Evolutionary conservation across 2,888 invertebrate species (phyloP), one percentile per base, ranked within the genome.

Genomic region (Pegoplata infirma): DNA sequence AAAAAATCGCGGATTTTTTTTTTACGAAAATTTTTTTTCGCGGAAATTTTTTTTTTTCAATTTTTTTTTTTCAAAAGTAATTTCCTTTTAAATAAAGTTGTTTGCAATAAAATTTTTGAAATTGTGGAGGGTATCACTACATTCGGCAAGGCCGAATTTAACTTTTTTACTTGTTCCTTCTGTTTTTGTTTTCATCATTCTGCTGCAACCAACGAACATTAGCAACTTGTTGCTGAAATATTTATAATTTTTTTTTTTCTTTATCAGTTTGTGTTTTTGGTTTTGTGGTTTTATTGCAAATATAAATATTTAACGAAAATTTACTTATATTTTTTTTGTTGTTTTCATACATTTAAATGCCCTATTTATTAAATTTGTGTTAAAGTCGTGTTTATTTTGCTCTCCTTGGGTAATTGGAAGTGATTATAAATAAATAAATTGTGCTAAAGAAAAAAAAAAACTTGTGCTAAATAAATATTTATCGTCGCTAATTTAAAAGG

Each of bases 181-280:
- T n/a, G n/a, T n/a, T n/a, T n/a, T n/a, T n/a, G n/a, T n/a, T n/a
- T n/a, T n/a, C n/a, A n/a, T n/a, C n/a, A 58, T 67, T 75, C 55
- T 75, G 68, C 68, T n/a, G n/a, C n/a, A n/a, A n/a, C n/a, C n/a
- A n/a, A n/a, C n/a, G n/a, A 68, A 69, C 28, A 49, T 58, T 47
- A 68, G 61, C 36, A 67, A 55, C 36, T 61, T 69, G 49, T 63
- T 40, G 47, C 10, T 63, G 55, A 55, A 55, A 61, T 75, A 40
- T n/a, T 40, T 40, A 14, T 40, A 40, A n/a, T 40, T 40, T 40
- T n/a, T 5, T 25, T 25, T 25, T n/a, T n/a, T n/a, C n/a, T n/a
- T n/a, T n/a, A n/a, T n/a, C n/a, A n/a, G n/a, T n/a, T n/a, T n/a
- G n/a, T n/a, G n/a, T n/a, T n/a, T n/a, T n/a, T 40, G 12, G 12